Percentiles rank a stretch among this genome's conserved stretches.
Conservation (phyloP, 2,113 vertebrate genomes). For the Gobius niger region DNA sequence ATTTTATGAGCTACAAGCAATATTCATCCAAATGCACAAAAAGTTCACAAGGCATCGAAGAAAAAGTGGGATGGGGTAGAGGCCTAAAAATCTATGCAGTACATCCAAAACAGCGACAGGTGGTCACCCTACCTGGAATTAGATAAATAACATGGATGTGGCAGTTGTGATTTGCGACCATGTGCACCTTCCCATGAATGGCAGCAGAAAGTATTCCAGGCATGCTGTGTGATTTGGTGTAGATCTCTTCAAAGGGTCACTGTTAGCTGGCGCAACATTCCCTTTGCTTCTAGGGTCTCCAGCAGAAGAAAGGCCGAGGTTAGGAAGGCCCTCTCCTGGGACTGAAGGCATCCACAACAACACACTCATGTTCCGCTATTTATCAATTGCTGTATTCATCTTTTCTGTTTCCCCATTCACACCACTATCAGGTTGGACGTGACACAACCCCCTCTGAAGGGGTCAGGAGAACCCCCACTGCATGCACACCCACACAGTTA, state of each 20-base stretch:
- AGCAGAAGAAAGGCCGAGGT: conserved; percentile 58
- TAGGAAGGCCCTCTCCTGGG: conserved; percentile 75
- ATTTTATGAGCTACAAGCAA: no score
- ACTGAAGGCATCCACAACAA: conserved; percentile 76
- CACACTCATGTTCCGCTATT: conserved; percentile 75
- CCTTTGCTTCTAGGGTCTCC: conserved; percentile 68
- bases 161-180: conserved; percentile 17
- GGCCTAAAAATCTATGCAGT: no score
- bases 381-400: conserved; percentile 72
- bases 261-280: conserved; percentile 59
- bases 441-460: conserved; percentile 37
- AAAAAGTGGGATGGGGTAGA: no score
- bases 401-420: conserved; percentile 69
- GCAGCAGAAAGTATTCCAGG: conserved; percentile 65
- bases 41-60: no score
- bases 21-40: no score
- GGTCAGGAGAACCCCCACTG: conserved; percentile 31
- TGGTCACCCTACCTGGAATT: not conserved
- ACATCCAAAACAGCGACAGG: no score
- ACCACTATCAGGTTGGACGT: conserved; percentile 67
- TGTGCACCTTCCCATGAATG: conserved; percentile 18
- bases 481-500: conserved; percentile 23
- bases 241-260: conserved; percentile 75
- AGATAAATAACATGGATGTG: not conserved
- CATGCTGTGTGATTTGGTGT: conserved; percentile 71